Conservation (phyloP, 2,113 vertebrate species). For the Pseudonaja textilis region DNA sequence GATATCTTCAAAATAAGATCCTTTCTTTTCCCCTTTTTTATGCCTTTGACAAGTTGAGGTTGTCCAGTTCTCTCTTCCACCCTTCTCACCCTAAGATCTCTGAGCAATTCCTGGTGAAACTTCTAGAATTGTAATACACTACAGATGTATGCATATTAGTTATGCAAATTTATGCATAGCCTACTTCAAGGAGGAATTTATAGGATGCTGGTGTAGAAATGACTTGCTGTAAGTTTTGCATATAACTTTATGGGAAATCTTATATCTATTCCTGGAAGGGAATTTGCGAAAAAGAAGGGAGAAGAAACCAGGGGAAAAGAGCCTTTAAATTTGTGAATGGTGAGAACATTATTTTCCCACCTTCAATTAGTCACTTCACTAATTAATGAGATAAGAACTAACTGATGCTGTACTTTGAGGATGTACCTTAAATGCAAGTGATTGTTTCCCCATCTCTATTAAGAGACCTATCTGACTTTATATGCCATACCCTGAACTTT, state of each 20-base stretch:
- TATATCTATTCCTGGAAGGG: not conserved
- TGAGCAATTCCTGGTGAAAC: constrained; percentile 29
- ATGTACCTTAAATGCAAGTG: not conserved
- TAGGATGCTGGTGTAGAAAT: not conserved
- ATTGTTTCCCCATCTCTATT: constrained; percentile 3
- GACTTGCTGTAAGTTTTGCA: not conserved
- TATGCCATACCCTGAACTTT: not conserved
- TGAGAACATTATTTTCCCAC: constrained; percentile 1
- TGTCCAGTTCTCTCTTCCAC: constrained; percentile 8
- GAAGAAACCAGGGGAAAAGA: not conserved
- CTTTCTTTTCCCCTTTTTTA: constrained; percentile 47
- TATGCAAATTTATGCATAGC: constrained; percentile 12
- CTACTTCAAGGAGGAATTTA: not conserved
- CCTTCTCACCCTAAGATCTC: not conserved
- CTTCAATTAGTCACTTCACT: constrained; percentile 32
- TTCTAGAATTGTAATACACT: constrained; percentile 12
- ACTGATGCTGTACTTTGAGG: constrained; percentile 32
- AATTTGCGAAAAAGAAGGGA: not conserved
- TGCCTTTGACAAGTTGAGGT: constrained; percentile 42
- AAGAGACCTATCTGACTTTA: not conserved
- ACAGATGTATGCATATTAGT: not conserved
- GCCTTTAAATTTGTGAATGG: not conserved
- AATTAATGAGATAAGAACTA: constrained; percentile 42
- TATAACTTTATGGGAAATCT: not conserved
- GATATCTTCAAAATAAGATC: not conserved